Conservation (phyloP, 2,797 vertebrate genomes). For the Xiphorhynchus erythropygius region DNA sequence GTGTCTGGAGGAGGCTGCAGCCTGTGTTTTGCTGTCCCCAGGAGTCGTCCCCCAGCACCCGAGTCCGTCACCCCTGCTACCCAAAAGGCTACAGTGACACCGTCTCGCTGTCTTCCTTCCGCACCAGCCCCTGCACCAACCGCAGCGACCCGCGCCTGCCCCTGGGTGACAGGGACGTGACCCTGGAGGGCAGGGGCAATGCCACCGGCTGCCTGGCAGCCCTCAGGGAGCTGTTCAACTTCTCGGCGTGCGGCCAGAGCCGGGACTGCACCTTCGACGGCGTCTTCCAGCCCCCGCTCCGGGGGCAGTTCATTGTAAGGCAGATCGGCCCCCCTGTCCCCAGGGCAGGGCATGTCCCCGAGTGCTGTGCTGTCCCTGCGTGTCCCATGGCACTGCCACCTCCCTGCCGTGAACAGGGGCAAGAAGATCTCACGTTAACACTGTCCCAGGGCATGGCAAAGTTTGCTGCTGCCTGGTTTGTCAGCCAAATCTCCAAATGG, state of each 20-base stretch:
- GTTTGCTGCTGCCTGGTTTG: background rate
- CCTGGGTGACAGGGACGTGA: conserved; percentile 11
- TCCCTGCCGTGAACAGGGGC: background rate
- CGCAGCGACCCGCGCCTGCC: background rate
- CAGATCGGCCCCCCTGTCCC: background rate
- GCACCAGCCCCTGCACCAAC: conserved; percentile 78
- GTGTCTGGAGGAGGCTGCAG: background rate
- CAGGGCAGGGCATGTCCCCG: fast-evolving
- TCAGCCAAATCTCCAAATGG: background rate
- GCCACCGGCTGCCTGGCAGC: conserved; percentile 74
- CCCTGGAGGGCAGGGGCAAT: conserved; percentile 75
- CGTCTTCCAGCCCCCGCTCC: conserved; percentile 80
- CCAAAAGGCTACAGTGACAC: conserved; percentile 65
- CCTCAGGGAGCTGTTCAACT: conserved; percentile 80
- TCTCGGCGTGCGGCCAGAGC: conserved; percentile 70
- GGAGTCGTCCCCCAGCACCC: background rate
- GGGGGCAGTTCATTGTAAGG: conserved; percentile 83
- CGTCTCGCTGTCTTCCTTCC: conserved; percentile 56
- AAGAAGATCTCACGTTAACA: background rate
- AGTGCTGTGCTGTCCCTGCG: background rate
- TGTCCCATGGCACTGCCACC: background rate
- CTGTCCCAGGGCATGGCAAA: background rate
- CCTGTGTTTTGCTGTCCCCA: background rate
- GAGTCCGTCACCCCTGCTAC: conserved; percentile 82
- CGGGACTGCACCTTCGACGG: conserved; percentile 81